phyloP scores from a whole-genome alignment of 1,140 invertebrate genomes.

The Hyles vespertilio region DNA sequence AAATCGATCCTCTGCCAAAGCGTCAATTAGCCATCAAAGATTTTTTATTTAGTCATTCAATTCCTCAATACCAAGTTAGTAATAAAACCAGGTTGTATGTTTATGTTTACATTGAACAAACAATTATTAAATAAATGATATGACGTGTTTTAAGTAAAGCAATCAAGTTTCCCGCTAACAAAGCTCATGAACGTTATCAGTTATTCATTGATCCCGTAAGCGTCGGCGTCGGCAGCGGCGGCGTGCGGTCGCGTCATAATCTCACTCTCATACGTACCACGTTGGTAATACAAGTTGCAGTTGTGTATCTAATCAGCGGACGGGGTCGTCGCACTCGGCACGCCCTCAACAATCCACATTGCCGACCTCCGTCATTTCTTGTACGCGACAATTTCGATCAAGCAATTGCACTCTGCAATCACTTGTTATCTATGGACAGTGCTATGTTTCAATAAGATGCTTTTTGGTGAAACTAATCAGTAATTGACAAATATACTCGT shows the following conservation, averaged over 20 bases:
- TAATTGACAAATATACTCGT: too few species aligned
- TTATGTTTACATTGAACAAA: background rate
- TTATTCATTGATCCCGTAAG: background rate
- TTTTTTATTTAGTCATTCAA: too few species aligned
- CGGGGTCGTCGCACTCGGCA: slow-evolving; percentile 41
- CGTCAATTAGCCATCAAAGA: too few species aligned
- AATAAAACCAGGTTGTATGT: too few species aligned
- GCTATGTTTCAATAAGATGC: too few species aligned
- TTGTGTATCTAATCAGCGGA: slow-evolving; percentile 48
- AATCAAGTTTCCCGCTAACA: background rate
- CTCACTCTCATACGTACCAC: slow-evolving; percentile 12
- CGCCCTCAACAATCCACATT: slow-evolving; percentile 25
- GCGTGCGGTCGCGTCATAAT: slow-evolving; percentile 11
- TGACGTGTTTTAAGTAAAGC: background rate
- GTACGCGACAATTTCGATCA: too few species aligned
- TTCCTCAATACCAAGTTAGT: too few species aligned
- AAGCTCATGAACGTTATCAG: background rate
- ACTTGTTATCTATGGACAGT: too few species aligned
- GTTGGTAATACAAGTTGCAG: slow-evolving; percentile 32
- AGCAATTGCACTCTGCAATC: too few species aligned
- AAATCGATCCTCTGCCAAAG: too few species aligned
- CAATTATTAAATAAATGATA: background rate
- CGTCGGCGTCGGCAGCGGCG: background rate
- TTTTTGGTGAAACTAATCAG: too few species aligned
- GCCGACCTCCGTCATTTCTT: background rate